Percentiles rank a stretch among this genome's conserved stretches.
These are phyloP conservation scores for Marisa cornuarietis DNA, from an alignment of 1,140 invertebrate genomes.

Conservation along the genomic window DNA sequence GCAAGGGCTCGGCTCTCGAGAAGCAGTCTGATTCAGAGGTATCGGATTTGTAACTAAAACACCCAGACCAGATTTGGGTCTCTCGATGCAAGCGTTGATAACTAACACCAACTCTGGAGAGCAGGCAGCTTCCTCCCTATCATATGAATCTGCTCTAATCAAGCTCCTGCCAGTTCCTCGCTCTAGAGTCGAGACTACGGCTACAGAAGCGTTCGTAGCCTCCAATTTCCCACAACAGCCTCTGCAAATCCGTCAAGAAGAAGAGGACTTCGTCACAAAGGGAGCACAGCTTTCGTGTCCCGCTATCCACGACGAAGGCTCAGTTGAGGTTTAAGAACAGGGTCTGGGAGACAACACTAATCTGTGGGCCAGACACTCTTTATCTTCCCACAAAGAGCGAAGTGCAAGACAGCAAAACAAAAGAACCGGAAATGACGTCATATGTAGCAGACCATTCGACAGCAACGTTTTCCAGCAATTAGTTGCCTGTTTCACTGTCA, in stretches of 20 bases:
- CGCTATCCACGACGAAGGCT: not conserved
- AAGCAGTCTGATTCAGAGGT: slow-evolving; percentile 9
- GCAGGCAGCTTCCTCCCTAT: slow-evolving; percentile 19
- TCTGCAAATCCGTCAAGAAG: slow-evolving; percentile 13
- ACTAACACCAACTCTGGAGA: slow-evolving; percentile 3
- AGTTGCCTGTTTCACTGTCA: too few species aligned
- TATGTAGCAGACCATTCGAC: too few species aligned
- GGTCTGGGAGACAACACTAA: too few species aligned
- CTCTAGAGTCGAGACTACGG: not conserved
- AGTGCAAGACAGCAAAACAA: too few species aligned
- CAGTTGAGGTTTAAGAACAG: too few species aligned
- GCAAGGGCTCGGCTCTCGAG: slow-evolving; percentile 19
- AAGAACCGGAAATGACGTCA: too few species aligned
- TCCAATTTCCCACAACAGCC: slow-evolving; percentile 9
- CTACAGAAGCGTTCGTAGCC: slow-evolving; percentile 8
- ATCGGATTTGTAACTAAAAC: slow-evolving; percentile 21
- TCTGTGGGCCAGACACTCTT: too few species aligned
- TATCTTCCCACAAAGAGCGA: too few species aligned
- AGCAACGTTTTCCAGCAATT: too few species aligned
- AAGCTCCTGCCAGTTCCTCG: not conserved
- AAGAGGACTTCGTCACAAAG: slow-evolving; percentile 14
- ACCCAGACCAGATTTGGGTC: not conserved
- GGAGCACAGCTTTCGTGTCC: slow-evolving; percentile 8
- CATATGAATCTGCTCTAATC: slow-evolving; percentile 26
- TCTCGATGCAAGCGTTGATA: slow-evolving; percentile 11